Conservation (phyloP, 2,797 vertebrate genomes). For the Peromyscus aztecus region DNA sequence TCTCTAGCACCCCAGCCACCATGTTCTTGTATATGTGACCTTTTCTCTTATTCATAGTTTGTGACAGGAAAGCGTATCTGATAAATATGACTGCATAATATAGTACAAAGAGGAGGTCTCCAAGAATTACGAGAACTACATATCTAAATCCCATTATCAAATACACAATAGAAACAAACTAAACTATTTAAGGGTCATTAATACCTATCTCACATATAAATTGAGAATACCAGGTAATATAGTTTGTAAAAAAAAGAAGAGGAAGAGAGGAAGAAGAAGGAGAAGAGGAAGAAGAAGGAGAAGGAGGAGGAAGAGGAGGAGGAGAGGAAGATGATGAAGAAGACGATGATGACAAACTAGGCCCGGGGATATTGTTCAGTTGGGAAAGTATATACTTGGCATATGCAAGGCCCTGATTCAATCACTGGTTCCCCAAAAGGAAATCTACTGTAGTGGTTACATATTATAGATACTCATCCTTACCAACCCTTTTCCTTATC, state of each 20-base stretch:
- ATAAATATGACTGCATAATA: not conserved
- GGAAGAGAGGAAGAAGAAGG: not conserved
- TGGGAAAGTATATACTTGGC: not conserved
- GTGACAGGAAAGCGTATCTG: not conserved
- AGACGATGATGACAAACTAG: not conserved
- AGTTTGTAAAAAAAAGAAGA: not conserved
- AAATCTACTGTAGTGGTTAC: not conserved
- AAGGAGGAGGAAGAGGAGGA: not conserved
- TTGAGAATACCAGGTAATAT: not conserved
- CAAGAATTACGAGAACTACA: not conserved
- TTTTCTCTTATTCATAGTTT: conserved; percentile 26
- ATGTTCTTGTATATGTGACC: not conserved
- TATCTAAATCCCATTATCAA: not conserved
- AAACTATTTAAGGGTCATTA: not conserved
- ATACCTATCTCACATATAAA: not conserved
- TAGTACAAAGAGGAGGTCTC: not conserved
- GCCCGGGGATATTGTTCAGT: not conserved
- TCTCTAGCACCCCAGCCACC: not conserved
- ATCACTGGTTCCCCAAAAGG: not conserved
- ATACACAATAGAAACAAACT: not conserved
- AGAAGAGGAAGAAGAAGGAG: not conserved
- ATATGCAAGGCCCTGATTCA: not conserved
- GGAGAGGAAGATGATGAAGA: not conserved
- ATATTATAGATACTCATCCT: not conserved
- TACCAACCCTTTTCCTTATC: not conserved